phyloP scores from a whole-genome alignment of 2,797 vertebrate species.

The Sebastes elongatus region DNA sequence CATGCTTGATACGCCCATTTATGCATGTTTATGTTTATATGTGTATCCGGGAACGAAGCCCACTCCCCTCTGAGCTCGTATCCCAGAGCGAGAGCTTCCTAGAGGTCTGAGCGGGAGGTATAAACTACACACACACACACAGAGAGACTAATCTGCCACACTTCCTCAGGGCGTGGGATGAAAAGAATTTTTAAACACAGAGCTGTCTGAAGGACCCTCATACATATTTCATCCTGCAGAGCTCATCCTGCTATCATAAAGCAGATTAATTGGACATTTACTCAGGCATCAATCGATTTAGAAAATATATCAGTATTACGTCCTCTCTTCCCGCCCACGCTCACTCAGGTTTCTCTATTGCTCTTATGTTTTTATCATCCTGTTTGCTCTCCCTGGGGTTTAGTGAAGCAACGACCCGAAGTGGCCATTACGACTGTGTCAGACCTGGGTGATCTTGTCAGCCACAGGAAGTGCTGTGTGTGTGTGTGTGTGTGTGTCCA shows the following conservation, averaged over 20 bases:
- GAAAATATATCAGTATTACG: conserved; percentile 59
- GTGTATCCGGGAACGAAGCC: conserved; percentile 17
- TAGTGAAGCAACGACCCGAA: conserved; percentile 36
- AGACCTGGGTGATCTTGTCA: conserved; percentile 22
- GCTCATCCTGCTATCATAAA: conserved; percentile 70
- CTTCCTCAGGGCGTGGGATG: conserved; percentile 69
- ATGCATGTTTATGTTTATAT: conserved; percentile 22
- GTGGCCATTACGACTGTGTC: conserved; percentile 46
- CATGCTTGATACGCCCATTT: neutral
- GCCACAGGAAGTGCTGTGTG: neutral
- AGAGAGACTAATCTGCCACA: conserved; percentile 53
- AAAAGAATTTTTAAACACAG: conserved; percentile 76
- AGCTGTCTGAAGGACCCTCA: conserved; percentile 72
- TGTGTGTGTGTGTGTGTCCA: neutral
- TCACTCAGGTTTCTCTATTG: conserved; percentile 39
- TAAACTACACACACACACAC: conserved; percentile 15
- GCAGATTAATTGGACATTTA: conserved; percentile 81
- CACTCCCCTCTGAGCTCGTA: conserved; percentile 18
- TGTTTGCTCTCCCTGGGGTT: conserved; percentile 26
- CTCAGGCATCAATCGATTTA: conserved; percentile 76
- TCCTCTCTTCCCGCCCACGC: conserved; percentile 22
- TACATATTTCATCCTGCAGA: conserved; percentile 77
- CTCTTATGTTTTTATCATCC: conserved; percentile 53
- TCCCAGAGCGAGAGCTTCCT: conserved; percentile 53
- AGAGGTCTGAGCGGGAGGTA: conserved; percentile 50